Evolutionary conservation across 2,113 vertebrate genomes (phyloP).

Genomic region (Clupea harengus): DNA sequence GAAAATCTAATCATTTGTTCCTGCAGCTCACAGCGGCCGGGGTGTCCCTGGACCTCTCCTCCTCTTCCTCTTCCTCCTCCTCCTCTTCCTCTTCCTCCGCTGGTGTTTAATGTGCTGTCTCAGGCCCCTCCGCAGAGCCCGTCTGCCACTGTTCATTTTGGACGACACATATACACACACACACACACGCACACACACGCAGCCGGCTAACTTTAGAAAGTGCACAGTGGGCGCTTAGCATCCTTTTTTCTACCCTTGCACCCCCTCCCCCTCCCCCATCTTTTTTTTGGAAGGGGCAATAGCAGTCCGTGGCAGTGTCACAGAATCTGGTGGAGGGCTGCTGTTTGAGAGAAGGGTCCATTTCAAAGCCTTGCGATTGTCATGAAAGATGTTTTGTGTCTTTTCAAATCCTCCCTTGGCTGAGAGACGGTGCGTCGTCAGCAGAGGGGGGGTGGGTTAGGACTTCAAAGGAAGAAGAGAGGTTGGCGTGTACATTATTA

Average conservation of each 20-base stretch:
- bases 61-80: conserved; percentile 45
- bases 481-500: conserved; percentile 63
- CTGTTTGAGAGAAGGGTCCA: conserved; percentile 47
- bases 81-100: conserved; percentile 53
- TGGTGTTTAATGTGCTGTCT: conserved; percentile 70
- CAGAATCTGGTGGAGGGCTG: conserved; percentile 27
- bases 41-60: conserved; percentile 50
- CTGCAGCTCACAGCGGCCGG: conserved; percentile 49
- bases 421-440: conserved; percentile 54
- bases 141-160: conserved; percentile 70
- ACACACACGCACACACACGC: too few relatives aligned
- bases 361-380: conserved; percentile 55
- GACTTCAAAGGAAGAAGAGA: conserved; percentile 58
- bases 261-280: conserved; percentile 56
- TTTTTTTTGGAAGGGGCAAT: conserved; percentile 35
- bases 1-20: conserved; percentile 72
- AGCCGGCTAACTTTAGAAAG: conserved; percentile 48
- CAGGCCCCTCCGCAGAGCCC: conserved; percentile 61
- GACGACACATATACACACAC: too few relatives aligned
- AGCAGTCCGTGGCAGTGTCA: conserved; percentile 43
- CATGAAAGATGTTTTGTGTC: conserved; percentile 43
- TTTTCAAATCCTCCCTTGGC: conserved; percentile 21
- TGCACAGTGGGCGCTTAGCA: conserved; percentile 44
- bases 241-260: too few relatives aligned
- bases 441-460: conserved; percentile 33